Base-by-base conservation (phyloP, 2,113 vertebrate species). In the Corydoras maculifer region DNA sequence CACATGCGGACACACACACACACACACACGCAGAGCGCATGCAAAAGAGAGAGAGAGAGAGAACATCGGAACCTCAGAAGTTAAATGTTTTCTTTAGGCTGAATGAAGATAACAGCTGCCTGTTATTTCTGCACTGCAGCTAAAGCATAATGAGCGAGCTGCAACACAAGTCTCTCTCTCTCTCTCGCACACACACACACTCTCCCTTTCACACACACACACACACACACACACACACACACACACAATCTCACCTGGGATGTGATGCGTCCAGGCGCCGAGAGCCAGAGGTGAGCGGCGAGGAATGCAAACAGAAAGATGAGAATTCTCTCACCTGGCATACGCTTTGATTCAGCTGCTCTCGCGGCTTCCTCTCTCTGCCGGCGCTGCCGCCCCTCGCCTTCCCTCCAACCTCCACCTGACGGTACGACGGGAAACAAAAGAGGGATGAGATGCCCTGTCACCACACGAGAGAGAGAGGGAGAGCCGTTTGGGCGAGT, bases 121-220 rank as follows among this genome's bases (percentile, higher is more conserved):
- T 60, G 65, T 78, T 75, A 72, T 75, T 78, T 55, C 65, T 72
- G 73, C 77, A 75, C 69, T 78, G 77, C 77, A 75, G 72, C 62
- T n/a, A 64, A 51, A 62, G 43, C 31, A 51, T 63, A 61, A 54
- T 5, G 31, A 43, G 58, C 31, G 30, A 29, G 64, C 51, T 66
- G 58, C 58, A 55, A 53, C 43, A 65, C 14, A 8, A 62, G 49
- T 18, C 25, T 59, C 66, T 67, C 75, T 58, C 62, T 25, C 18
- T 25, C 18, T 25, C 18, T 25, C 18, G 1, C 18, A 1, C 29
- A 72, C 70, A 76, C 12, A n/a, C 55, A 15, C 62, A 32, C 35
- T 55, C 68, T 62, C 50, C 55, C 4, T 58, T 43, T 63, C 59
- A 70, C 73, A 72, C 31, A 58, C 72, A 62, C 59, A 68, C n/a